phyloP scores from a whole-genome alignment of 1,140 invertebrate genomes.

The Choristoneura fumiferana region DNA sequence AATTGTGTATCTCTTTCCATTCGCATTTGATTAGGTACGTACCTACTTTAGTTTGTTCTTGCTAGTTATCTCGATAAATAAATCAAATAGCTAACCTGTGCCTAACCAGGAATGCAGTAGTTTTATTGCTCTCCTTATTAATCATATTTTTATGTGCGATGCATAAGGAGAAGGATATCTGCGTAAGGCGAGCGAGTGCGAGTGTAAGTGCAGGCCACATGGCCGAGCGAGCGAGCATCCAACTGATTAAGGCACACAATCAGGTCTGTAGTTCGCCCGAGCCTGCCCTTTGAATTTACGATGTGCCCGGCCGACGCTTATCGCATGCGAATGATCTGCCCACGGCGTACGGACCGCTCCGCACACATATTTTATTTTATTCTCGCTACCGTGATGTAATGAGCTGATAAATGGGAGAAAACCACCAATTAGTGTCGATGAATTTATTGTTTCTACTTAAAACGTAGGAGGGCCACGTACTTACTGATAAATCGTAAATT shows the following conservation, averaged over 20 bases:
- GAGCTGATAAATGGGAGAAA: constrained; percentile 78
- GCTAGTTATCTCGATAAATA: constrained; percentile 16
- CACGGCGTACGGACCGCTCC: constrained; percentile 68
- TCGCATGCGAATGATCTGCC: constrained; percentile 76
- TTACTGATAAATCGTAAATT: constrained; percentile 63
- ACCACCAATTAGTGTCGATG: constrained; percentile 78
- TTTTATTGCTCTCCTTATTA: constrained; percentile 19
- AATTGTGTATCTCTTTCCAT: background rate
- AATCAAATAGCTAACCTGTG: constrained; percentile 13
- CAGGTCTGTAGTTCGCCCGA: constrained; percentile 71
- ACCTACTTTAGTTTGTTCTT: background rate
- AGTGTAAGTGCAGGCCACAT: constrained; percentile 1
- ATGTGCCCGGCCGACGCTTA: constrained; percentile 75
- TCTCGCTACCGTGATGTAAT: constrained; percentile 78
- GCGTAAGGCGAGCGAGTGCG: background rate
- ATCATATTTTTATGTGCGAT: constrained; percentile 19
- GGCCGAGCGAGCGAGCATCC: constrained; percentile 43
- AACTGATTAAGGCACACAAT: constrained; percentile 74
- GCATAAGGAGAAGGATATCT: constrained; percentile 6
- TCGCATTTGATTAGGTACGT: background rate
- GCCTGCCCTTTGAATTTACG: constrained; percentile 74
- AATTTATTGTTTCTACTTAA: constrained; percentile 78
- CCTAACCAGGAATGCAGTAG: constrained; percentile 16
- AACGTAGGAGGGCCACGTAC: constrained; percentile 71
- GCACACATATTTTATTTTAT: constrained; percentile 78